phyloP scores from a whole-genome alignment of 2,888 invertebrate species.

The Leucozona laternaria region DNA sequence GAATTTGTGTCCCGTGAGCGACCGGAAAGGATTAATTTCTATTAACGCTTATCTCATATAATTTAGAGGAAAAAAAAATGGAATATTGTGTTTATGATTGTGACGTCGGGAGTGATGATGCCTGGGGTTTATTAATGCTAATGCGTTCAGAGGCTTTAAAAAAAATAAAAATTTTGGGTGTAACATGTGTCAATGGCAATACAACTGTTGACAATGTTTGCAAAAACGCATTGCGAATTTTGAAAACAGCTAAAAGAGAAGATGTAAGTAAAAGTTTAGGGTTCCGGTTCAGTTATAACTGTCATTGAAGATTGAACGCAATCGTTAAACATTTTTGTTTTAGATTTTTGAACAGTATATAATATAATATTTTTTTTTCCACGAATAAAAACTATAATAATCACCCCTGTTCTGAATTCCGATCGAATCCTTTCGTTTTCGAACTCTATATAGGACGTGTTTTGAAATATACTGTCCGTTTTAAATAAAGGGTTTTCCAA shows the following conservation, averaged over 20 bases:
- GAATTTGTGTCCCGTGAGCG: not conserved
- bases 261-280: constrained; percentile 85
- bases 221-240: constrained; percentile 88
- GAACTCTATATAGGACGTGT: too few relatives aligned
- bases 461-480: too few relatives aligned
- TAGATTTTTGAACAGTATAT: too few relatives aligned
- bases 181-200: constrained; percentile 90
- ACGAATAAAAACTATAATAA: too few relatives aligned
- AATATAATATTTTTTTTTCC: too few relatives aligned
- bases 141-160: constrained; percentile 84
- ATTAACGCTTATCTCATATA: not conserved
- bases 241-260: constrained; percentile 85
- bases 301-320: too few relatives aligned
- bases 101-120: constrained; percentile 88
- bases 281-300: too few relatives aligned
- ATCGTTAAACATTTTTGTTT: too few relatives aligned
- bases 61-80: constrained; percentile 1
- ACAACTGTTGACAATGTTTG: constrained; percentile 88
- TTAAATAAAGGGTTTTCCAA: too few relatives aligned
- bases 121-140: constrained; percentile 86
- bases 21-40: not conserved
- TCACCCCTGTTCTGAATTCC: too few relatives aligned
- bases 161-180: constrained; percentile 85
- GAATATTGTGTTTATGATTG: constrained; percentile 79
- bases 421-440: too few relatives aligned